Evolutionary conservation across 2,113 vertebrate genomes (phyloP).

Genomic region (Caretta caretta): DNA sequence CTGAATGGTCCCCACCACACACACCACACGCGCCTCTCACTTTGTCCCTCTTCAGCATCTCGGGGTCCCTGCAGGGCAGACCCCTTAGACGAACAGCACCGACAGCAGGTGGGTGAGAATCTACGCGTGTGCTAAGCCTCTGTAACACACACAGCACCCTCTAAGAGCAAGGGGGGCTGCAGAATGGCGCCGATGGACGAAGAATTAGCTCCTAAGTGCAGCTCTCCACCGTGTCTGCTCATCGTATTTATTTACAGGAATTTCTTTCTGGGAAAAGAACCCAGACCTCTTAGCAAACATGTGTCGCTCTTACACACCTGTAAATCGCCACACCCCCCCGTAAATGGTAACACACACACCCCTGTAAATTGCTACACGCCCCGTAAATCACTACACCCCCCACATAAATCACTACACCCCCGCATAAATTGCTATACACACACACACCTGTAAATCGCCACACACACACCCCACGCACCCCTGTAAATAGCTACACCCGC

Average conservation of each 20-base stretch:
- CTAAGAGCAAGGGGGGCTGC: background rate
- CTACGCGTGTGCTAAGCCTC: background rate
- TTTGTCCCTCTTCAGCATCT: background rate
- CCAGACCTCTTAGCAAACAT: background rate
- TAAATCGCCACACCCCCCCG: background rate
- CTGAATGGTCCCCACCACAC: background rate
- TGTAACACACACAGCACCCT: background rate
- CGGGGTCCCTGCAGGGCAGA: background rate
- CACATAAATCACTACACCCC: too few relatives aligned
- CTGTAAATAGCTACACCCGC: too few relatives aligned
- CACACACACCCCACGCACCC: too few relatives aligned
- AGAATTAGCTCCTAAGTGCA: background rate
- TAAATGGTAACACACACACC: too few relatives aligned
- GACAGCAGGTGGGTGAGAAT: background rate
- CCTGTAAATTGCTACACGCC: too few relatives aligned
- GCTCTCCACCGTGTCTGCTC: background rate
- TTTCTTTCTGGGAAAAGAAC: background rate
- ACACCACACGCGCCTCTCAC: background rate
- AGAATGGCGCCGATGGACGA: background rate
- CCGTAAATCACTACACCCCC: too few relatives aligned
- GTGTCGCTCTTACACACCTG: fast-evolving
- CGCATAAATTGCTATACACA: too few relatives aligned
- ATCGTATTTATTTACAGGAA: background rate
- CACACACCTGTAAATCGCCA: too few relatives aligned
- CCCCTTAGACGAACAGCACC: too few relatives aligned